A percentile compares a stretch with the other conserved stretches of the same genome.
Evolutionary conservation across 2,888 invertebrate genomes (phyloP).

Genomic region (Drosophila mettleri): DNA sequence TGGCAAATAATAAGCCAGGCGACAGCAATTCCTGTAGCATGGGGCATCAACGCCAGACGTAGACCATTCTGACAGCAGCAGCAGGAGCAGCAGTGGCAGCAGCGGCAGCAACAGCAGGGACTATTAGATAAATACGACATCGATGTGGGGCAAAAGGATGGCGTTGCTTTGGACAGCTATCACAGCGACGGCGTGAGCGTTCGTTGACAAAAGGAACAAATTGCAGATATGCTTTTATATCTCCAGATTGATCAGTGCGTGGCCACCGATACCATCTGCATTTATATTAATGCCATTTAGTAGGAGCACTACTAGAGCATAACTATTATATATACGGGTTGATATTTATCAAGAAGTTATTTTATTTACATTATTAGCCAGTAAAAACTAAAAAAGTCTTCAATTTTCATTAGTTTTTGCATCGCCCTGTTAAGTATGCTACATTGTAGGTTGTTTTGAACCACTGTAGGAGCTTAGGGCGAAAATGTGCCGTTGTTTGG

Average conservation of each 20-base stretch:
- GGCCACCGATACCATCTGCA: conserved; percentile 6
- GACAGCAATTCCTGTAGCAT: conserved; percentile 63
- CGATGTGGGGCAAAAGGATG: conserved; percentile 33
- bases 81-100: conserved; percentile 36
- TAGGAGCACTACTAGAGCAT: not conserved
- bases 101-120: conserved; percentile 69
- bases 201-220: conserved; percentile 53
- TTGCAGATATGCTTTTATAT: conserved; percentile 49
- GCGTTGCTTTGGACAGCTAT: conserved; percentile 45
- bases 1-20: conserved; percentile 80
- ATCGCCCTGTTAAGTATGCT: conserved; percentile 36
- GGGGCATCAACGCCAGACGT: conserved; percentile 66
- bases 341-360: no score
- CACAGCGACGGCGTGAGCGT: conserved; percentile 25
- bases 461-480: not conserved
- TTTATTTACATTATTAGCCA: no score
- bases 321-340: not conserved
- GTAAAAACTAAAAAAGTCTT: no score
- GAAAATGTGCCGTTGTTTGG: conserved; percentile 3
- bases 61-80: conserved; percentile 70
- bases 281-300: not conserved
- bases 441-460: not conserved
- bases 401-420: not conserved
- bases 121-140: conserved; percentile 76
- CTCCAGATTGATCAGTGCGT: conserved; percentile 41